Evolutionary conservation across 37 sponge, comb jelly and placozoan genomes (phyloP).

Genomic region (Aplysina aerophoba): DNA sequence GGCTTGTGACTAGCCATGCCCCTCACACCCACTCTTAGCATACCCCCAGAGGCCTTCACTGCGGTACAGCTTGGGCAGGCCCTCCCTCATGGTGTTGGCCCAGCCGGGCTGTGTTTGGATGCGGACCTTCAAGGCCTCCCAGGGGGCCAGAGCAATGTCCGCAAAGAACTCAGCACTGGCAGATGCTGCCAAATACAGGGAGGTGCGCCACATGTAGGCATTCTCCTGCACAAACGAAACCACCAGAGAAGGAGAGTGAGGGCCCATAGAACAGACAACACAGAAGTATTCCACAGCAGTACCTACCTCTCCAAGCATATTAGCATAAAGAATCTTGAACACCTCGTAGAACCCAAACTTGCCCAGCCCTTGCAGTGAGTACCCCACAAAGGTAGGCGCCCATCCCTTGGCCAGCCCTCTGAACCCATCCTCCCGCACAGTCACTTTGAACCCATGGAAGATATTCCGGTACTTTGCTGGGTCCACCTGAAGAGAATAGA

Average conservation of each 20-base stretch:
- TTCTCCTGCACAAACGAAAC: conserved; percentile 62
- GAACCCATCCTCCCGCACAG: conserved; percentile 81
- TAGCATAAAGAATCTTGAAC: conserved; percentile 94
- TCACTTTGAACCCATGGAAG: conserved; percentile 81
- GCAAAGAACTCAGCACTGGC: conserved; percentile 99
- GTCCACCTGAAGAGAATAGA: conserved; percentile 73
- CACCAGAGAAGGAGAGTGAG: not conserved
- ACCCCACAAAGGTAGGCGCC: conserved; percentile 98
- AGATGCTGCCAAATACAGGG: conserved; percentile 95
- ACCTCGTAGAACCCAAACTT: conserved; percentile 99
- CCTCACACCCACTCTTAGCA: not conserved
- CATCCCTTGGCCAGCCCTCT: conserved; percentile 90
- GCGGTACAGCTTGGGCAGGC: conserved; percentile 84
- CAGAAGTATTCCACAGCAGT: not conserved
- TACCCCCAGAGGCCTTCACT: conserved; percentile 92
- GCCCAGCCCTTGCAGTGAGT: conserved; percentile 97
- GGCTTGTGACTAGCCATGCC: too few species aligned
- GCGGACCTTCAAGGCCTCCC: conserved; percentile 98
- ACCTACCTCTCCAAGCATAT: conserved; percentile 89
- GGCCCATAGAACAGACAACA: not conserved
- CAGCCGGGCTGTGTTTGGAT: conserved; percentile 98
- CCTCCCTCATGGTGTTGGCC: conserved; percentile 89
- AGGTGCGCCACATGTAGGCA: conserved; percentile 88
- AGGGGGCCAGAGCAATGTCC: conserved; percentile 97
- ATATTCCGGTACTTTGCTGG: conserved; percentile 92